Evolutionary conservation across 2,113 vertebrate species (phyloP).

Genomic region (Onychostoma macrolepis): DNA sequence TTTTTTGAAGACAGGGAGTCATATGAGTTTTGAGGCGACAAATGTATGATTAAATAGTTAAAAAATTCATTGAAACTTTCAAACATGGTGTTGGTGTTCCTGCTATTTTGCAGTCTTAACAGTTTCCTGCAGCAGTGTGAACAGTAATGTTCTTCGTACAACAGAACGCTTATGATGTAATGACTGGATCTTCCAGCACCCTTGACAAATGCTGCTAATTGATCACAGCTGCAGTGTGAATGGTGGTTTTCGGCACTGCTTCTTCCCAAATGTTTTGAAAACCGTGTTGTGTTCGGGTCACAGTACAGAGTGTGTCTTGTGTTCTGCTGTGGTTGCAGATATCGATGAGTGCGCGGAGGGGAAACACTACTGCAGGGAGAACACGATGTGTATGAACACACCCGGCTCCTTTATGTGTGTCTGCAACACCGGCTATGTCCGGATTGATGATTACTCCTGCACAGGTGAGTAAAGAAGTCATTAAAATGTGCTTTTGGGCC

Average conservation of each 20-base stretch:
- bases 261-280: slow-evolving; percentile 17
- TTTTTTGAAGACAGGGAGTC: neutral
- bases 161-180: neutral
- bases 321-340: slow-evolving; percentile 71
- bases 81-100: slow-evolving; percentile 8
- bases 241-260: neutral
- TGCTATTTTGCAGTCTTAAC: slow-evolving; percentile 14
- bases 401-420: slow-evolving; percentile 89
- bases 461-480: slow-evolving; percentile 76
- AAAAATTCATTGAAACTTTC: neutral
- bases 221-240: slow-evolving; percentile 22
- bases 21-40: neutral
- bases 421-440: slow-evolving; percentile 84
- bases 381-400: slow-evolving; percentile 85
- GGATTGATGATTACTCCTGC: slow-evolving; percentile 89
- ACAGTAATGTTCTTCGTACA: neutral
- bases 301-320: neutral
- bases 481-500: neutral
- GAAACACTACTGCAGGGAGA: slow-evolving; percentile 87
- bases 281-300: neutral
- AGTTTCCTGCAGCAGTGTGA: slow-evolving; percentile 13
- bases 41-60: neutral
- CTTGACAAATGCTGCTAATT: slow-evolving; percentile 35
- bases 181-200: slow-evolving; percentile 18
- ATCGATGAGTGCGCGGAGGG: slow-evolving; percentile 89